Base-by-base conservation (phyloP, 1,140 invertebrate genomes). In the Subanguina moxae region DNA sequence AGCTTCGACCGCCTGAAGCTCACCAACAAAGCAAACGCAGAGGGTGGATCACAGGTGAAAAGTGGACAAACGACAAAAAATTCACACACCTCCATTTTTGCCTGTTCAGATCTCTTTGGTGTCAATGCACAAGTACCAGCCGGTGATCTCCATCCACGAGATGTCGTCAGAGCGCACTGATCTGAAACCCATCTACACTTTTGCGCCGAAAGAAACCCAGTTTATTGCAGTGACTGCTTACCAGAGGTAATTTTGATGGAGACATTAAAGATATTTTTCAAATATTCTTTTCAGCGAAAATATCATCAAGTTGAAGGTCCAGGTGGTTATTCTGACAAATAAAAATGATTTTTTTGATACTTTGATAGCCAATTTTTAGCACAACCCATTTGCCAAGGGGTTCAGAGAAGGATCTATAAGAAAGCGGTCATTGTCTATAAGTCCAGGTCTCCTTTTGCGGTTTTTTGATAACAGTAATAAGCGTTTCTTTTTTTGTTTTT, bases 371-470 rank as follows among this genome's bases (percentile, higher is more conserved):
- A 56, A 38, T 38, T 38, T 38, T 38, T 38, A 38, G 57, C 23
- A 73, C 52, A 73, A 73, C 25, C 71, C 71, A 42, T 73, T 73
- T 45, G 71, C 71, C n/a, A 73, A 73, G 38, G 71, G 71, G 8
- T 73, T 73, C 25, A 73, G 71, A 42, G 71, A 73, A 43, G 71
- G 71, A n/a, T 75, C 69, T 25, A 21, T 67, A 19, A 70, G 69
- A 11, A 71, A 71, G 52, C 32, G 69, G 23, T 57, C 67, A n/a
- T 45, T 71, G 27, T 71, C 69, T 1, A 43, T 45, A 28, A 69
- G 65, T 68, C 66, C 71, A 57, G 13, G 38, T 68, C n/a, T n/a
- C n/a, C n/a, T n/a, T n/a, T n/a, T n/a, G n/a, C n/a, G n/a, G n/a
- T n/a, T n/a, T n/a, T n/a, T n/a, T n/a, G n/a, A n/a, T n/a, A n/a